Conservation (phyloP, 2,888 invertebrate species). For the Idaea aversata region DNA sequence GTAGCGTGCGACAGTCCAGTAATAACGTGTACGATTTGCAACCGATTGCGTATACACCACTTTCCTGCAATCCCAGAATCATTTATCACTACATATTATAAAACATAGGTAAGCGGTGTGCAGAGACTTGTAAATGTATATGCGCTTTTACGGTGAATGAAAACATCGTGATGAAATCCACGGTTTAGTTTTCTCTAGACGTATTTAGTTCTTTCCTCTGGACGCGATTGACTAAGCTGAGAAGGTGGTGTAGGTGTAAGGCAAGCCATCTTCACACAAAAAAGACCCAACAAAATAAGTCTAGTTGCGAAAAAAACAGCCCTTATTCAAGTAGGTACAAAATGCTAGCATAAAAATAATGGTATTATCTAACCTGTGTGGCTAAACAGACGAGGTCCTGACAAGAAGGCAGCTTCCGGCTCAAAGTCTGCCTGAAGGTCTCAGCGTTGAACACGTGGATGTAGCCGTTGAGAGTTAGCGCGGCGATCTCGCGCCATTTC, state of each 20-base stretch:
- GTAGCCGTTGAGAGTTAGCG: slow-evolving; percentile 94
- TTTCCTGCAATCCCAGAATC: slow-evolving; percentile 77
- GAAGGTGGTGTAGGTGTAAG: too few species aligned
- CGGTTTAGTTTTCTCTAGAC: too few species aligned
- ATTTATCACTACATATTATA: neutral
- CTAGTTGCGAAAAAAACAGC: neutral
- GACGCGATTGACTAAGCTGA: too few species aligned
- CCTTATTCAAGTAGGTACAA: too few species aligned
- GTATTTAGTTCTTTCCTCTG: too few species aligned
- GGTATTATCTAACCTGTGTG: slow-evolving; percentile 64
- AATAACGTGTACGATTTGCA: slow-evolving; percentile 95
- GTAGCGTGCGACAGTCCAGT: slow-evolving; percentile 92
- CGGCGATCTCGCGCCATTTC: slow-evolving; percentile 92
- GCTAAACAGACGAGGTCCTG: slow-evolving; percentile 97
- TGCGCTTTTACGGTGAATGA: neutral
- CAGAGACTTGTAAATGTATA: neutral
- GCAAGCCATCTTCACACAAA: too few species aligned
- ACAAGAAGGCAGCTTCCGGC: slow-evolving; percentile 91
- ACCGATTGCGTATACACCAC: slow-evolving; percentile 95
- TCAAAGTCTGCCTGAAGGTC: slow-evolving; percentile 92
- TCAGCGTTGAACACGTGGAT: slow-evolving; percentile 97
- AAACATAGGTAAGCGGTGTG: neutral
- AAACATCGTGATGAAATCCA: too few species aligned
- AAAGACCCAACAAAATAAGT: too few species aligned
- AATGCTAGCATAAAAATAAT: neutral